Conservation (phyloP, 2,797 vertebrate species). For the Bradypus variegatus region DNA sequence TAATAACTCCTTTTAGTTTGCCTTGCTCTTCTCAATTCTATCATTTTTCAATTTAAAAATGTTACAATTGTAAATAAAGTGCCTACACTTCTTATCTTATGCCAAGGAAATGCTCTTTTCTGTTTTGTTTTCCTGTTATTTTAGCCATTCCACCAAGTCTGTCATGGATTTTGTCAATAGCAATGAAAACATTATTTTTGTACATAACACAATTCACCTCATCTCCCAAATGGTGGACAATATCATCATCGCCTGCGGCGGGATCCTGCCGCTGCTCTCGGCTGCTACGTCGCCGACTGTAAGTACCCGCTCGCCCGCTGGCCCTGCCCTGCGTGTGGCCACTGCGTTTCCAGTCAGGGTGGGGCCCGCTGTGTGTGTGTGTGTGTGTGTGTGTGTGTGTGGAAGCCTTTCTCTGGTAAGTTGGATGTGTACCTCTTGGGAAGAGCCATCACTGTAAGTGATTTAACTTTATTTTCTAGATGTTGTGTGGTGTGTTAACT, state of each 20-base stretch:
- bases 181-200: conserved; percentile 99
- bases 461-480: background rate
- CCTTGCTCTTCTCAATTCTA: background rate
- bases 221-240: conserved; percentile 99
- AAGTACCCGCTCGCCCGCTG: conserved; percentile 78
- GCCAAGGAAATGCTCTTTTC: conserved; percentile 17
- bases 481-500: background rate
- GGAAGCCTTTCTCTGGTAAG: background rate
- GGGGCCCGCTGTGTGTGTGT: no score
- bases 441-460: background rate
- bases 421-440: background rate
- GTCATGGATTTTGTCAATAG: conserved; percentile 99
- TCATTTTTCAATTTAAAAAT: conserved; percentile 30
- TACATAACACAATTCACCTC: conserved; percentile 99
- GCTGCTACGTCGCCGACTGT: conserved; percentile 98
- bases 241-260: conserved; percentile 99
- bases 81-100: conserved; percentile 18
- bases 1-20: conserved; percentile 2
- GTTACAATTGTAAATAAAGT: conserved; percentile 2
- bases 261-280: conserved; percentile 95
- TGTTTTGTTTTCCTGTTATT: conserved; percentile 63
- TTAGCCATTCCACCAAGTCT: conserved; percentile 97
- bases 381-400: background rate
- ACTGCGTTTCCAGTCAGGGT: no score
- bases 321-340: no score